These are phyloP conservation scores for Falcunculus frontatus DNA, from an alignment of 2,113 vertebrate species.

Conservation along the genomic window DNA sequence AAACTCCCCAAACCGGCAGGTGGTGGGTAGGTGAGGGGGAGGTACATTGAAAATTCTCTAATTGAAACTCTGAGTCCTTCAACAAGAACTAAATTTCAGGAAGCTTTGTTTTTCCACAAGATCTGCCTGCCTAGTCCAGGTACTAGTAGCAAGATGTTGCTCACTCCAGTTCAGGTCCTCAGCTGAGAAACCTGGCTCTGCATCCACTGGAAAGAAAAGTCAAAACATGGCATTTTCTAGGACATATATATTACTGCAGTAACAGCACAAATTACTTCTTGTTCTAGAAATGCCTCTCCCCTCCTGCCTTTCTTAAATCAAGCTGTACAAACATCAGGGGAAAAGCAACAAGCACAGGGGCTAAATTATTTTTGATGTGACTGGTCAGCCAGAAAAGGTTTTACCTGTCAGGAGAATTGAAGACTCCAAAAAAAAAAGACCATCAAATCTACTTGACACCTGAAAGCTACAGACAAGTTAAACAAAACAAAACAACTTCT, in stretches of 20 bases:
- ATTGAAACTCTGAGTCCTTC: background rate
- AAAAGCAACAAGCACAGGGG: background rate
- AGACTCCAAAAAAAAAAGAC: background rate
- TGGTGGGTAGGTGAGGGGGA: background rate
- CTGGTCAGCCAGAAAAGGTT: background rate
- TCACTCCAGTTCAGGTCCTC: background rate
- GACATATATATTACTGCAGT: background rate
- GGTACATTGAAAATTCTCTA: background rate
- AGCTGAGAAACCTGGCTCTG: background rate
- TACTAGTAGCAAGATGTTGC: background rate
- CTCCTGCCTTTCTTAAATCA: background rate
- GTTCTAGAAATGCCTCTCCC: background rate
- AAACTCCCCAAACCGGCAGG: fast-evolving
- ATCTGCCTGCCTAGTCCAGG: background rate
- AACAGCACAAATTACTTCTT: background rate
- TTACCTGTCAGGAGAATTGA: background rate
- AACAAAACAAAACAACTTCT: background rate
- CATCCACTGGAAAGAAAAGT: background rate
- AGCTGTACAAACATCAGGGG: background rate
- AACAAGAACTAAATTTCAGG: background rate
- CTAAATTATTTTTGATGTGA: background rate
- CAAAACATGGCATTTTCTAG: background rate
- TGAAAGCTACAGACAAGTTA: background rate
- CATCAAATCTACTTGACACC: background rate
- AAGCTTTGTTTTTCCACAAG: background rate